Evolutionary conservation across 2,888 invertebrate species (phyloP), one percentile per base, ranked within the genome.

Genomic region (Ophraella communa): DNA sequence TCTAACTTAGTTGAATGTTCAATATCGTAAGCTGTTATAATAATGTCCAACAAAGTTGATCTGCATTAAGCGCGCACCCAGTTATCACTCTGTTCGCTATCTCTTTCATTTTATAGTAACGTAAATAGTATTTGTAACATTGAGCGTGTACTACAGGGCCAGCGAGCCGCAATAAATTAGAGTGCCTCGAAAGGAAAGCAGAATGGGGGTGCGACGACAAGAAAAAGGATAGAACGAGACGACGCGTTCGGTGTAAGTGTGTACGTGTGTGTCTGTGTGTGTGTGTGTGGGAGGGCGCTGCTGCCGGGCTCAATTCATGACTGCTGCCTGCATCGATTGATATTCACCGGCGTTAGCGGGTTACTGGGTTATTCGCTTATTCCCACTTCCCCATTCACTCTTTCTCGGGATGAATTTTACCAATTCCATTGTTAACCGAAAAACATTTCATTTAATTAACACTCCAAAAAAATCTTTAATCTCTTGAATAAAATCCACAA

Each of bases 81-180:
- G 45, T n/a, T 10, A 20, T 20, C 20, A n/a, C n/a, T n/a, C n/a
- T n/a, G 20, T n/a, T 45, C 23, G 20, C 54, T 27, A 18, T 59
- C 59, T 59, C 42, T 39, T 21, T 45, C 54, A 23, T 49, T 33
- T 21, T 53, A 53, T 65, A 65, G 65, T 68, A 65, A 54, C 65
- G 68, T 68, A 65, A 64, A 66, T 68, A 68, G 68, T 68, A 65
- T 63, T 65, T 63, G 65, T 65, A 65, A 62, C 68, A 61, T 65
- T 62, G 65, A 65, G 53, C 52, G 67, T 57, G 65, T 67, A 67
- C 55, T 63, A 67, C 62, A 44, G 61, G 30, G 67, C 58, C 64
- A 62, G 47, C 51, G 56, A 55, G 51, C 45, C 54, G 35, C 53
- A 21, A 60, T 60, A 60, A 53, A 60, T 44, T 53, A 51, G 35